These are phyloP conservation scores for Cryptomyrus ogoouensis DNA, from an alignment of 2,113 vertebrate genomes.

Conservation along the genomic window DNA sequence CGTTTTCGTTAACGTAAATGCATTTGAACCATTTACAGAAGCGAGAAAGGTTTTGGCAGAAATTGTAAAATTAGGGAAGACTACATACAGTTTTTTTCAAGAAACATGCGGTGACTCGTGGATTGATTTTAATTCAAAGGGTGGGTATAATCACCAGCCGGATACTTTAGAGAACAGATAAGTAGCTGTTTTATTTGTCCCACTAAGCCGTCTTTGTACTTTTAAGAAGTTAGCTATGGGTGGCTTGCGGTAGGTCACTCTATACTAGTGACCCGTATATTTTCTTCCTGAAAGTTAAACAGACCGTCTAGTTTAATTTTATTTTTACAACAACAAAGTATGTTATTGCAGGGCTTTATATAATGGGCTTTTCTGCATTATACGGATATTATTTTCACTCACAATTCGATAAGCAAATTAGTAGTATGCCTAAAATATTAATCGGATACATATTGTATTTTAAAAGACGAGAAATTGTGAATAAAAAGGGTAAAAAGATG, in stretches of 20 bases:
- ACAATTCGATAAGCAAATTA: no score
- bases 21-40: conserved; percentile 55
- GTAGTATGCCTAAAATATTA: no score
- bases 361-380: no score
- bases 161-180: not conserved
- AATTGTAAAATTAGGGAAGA: conserved; percentile 37
- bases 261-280: no score
- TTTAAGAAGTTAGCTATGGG: not conserved
- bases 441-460: no score
- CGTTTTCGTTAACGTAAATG: conserved; percentile 35
- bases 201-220: not conserved
- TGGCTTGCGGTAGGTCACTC: not conserved
- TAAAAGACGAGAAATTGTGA: no score
- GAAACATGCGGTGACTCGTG: conserved; percentile 52
- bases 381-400: no score
- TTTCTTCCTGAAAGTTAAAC: no score
- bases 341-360: no score
- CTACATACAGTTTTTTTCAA: conserved; percentile 48
- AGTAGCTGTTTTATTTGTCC: conserved; percentile 17
- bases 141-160: conserved; percentile 31
- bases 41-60: conserved; percentile 31
- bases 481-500: no score
- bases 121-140: conserved; percentile 54
- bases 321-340: no score
- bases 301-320: no score